Evolutionary conservation across 1,140 invertebrate genomes (phyloP).

Genomic region (Zaprionus ghesquierei): DNA sequence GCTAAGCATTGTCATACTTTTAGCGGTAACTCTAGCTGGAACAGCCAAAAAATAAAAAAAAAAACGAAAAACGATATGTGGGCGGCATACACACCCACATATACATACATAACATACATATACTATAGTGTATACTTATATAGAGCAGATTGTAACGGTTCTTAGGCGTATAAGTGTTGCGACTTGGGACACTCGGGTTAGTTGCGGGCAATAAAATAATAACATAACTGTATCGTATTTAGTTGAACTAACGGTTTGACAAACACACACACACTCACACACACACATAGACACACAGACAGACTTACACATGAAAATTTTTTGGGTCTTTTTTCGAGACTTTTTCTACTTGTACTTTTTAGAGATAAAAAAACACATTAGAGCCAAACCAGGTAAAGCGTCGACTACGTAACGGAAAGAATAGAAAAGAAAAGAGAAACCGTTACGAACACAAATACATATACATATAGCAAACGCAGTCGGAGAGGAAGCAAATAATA

Average conservation of each 20-base stretch:
- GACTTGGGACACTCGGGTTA: constrained; percentile 43
- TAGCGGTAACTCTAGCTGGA: constrained; percentile 58
- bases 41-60: constrained; percentile 35
- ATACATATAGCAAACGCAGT: constrained; percentile 62
- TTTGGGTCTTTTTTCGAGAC: constrained; percentile 47
- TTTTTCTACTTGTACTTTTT: constrained; percentile 68
- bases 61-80: constrained; percentile 14
- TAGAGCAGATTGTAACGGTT: constrained; percentile 67
- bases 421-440: background rate
- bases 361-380: constrained; percentile 51
- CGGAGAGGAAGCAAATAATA: background rate
- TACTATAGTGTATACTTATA: constrained; percentile 49
- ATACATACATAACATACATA: constrained; percentile 52
- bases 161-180: constrained; percentile 75
- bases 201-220: constrained; percentile 31
- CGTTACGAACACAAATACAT: constrained; percentile 62
- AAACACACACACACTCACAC: constrained; percentile 12
- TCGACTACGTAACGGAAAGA: constrained; percentile 33
- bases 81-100: constrained; percentile 27
- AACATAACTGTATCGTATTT: constrained; percentile 24
- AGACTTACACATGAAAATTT: constrained; percentile 23
- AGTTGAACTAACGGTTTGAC: constrained; percentile 2
- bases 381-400: constrained; percentile 51
- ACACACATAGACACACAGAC: constrained; percentile 13
- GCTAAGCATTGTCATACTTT: constrained; percentile 29